Conservation (phyloP, 2,888 invertebrate species). For the Tetragonisca angustula region DNA sequence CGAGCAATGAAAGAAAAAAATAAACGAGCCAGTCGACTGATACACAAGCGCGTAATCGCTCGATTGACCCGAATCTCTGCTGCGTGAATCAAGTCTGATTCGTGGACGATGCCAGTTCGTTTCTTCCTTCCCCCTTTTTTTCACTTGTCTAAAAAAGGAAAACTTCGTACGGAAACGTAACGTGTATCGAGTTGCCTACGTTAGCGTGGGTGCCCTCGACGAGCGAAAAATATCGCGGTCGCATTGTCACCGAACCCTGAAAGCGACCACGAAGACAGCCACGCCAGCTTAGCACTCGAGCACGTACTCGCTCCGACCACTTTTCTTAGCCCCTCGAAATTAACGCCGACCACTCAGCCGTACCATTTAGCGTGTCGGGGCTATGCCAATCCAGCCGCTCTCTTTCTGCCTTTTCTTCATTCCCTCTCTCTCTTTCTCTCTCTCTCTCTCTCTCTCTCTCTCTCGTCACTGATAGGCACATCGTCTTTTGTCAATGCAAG, state of each 20-base stretch:
- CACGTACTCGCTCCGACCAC: slow-evolving; percentile 72
- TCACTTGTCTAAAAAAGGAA: background rate
- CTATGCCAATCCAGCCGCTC: slow-evolving; percentile 37
- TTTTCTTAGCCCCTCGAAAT: slow-evolving; percentile 71
- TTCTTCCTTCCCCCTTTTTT: background rate
- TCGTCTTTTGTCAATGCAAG: slow-evolving; percentile 39
- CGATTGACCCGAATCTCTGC: slow-evolving; percentile 21
- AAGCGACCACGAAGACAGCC: slow-evolving; percentile 65
- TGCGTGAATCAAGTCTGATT: slow-evolving; percentile 14
- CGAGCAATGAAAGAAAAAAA: background rate
- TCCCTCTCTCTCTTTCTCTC: background rate
- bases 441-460: background rate
- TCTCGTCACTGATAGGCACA: slow-evolving; percentile 45
- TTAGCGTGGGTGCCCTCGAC: slow-evolving; percentile 26
- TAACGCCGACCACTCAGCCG: slow-evolving; percentile 71
- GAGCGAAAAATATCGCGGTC: slow-evolving; percentile 47
- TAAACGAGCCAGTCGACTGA: background rate
- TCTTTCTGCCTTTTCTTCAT: slow-evolving; percentile 21
- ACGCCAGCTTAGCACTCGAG: slow-evolving; percentile 69
- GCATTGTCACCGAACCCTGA: slow-evolving; percentile 68
- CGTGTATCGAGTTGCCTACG: slow-evolving; percentile 42
- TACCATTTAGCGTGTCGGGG: slow-evolving; percentile 66
- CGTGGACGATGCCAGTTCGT: background rate
- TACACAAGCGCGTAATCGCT: slow-evolving; percentile 5
- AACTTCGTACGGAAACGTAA: slow-evolving; percentile 21